These are phyloP conservation scores for Leucophenga montana DNA, from an alignment of 2,888 invertebrate genomes.

Conservation along the genomic window DNA sequence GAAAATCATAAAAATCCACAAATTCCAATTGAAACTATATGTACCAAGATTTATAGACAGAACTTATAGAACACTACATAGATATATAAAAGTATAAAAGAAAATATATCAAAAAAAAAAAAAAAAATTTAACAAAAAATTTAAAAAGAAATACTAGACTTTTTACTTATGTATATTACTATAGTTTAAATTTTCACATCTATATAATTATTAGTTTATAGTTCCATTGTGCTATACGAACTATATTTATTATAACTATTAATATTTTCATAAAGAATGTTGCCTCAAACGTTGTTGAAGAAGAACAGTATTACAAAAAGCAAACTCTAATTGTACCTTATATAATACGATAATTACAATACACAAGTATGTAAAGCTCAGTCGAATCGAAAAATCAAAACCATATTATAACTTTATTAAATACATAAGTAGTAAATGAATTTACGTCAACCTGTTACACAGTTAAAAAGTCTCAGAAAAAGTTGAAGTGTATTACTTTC, in stretches of 20 bases:
- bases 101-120: conserved; percentile 33
- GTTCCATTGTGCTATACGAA: neutral
- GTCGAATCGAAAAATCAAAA: too few species aligned
- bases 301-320: conserved; percentile 45
- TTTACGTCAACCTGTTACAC: too few species aligned
- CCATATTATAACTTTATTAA: too few species aligned
- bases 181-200: too few species aligned
- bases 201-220: too few species aligned
- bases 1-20: conserved; percentile 23
- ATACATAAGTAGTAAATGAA: too few species aligned
- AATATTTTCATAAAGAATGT: conserved; percentile 12
- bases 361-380: too few species aligned
- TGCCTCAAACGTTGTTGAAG: conserved; percentile 44
- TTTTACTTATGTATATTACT: too few species aligned
- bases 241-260: conserved; percentile 42
- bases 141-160: too few species aligned
- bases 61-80: conserved; percentile 24
- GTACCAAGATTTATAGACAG: conserved; percentile 34
- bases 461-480: too few species aligned
- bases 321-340: conserved; percentile 25
- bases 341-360: neutral
- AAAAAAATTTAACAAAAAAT: conserved; percentile 26
- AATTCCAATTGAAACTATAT: conserved; percentile 35
- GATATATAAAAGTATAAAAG: too few species aligned
- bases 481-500: too few species aligned